Conservation (phyloP, 2,113 vertebrate genomes). For the Brienomyrus longianalis region DNA sequence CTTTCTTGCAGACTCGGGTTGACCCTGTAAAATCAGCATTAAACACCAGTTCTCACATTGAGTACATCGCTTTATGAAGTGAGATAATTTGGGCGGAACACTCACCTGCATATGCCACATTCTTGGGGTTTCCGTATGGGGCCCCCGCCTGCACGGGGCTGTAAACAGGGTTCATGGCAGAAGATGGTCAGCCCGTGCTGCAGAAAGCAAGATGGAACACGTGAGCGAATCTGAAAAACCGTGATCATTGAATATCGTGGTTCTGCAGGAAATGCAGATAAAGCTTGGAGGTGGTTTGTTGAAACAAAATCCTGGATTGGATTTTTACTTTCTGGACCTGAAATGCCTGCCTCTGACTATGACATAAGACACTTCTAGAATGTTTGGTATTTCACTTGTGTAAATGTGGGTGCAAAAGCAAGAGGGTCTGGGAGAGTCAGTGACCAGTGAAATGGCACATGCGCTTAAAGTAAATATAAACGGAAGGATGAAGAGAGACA, state of each 20-base stretch:
- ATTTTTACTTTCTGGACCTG: no score
- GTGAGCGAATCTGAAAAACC: background rate
- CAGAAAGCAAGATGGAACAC: constrained; percentile 40
- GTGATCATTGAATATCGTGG: background rate
- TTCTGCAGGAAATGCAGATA: background rate
- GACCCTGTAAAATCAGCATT: background rate
- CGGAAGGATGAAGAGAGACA: background rate
- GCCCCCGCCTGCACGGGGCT: constrained; percentile 94
- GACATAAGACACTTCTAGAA: background rate
- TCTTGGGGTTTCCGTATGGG: constrained; percentile 95
- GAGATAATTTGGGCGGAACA: constrained; percentile 1
- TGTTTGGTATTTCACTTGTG: background rate
- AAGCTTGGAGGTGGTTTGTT: background rate
- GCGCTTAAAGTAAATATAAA: background rate
- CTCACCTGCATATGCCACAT: constrained; percentile 93
- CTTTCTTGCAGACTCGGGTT: background rate
- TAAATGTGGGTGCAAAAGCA: background rate
- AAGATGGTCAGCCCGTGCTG: constrained; percentile 79
- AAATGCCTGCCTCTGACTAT: no score
- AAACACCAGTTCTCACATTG: background rate
- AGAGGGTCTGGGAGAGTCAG: background rate
- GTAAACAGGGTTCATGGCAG: constrained; percentile 97
- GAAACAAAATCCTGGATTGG: no score
- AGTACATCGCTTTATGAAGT: background rate
- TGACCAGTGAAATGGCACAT: background rate